Base-by-base conservation (phyloP, 2,113 vertebrate species). In the Fulica atra region DNA sequence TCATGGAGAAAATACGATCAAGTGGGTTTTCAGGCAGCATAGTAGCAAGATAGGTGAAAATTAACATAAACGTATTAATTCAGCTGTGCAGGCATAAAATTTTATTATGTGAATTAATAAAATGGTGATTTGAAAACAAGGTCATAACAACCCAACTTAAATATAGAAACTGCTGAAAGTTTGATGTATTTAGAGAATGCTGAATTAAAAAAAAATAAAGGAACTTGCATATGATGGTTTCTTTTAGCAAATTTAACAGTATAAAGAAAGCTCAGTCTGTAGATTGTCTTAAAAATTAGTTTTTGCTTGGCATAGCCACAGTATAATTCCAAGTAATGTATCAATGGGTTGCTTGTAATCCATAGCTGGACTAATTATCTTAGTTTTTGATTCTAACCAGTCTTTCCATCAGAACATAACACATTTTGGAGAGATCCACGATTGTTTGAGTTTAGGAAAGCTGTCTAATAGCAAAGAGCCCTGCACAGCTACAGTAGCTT, bases 401-500 rank as follows among this genome's bases (percentile, higher is more conserved):
- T 13, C 33, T 16, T 10, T 15, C 4, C 7, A 24, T 42, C 26
- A 59, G 50, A 59, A 53, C 1, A 1, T 10, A n/a, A 17, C 19
- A 4, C 4, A 8, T 59, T 64, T 46, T 35, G 56, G 42, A 63
- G 26, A 44, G 29, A 17, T 10, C 26, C 31, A 38, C 7, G 28
- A 29, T 24, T 9, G 16, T 57, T 19, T 26, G 33, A 50, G 63
- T 33, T 36, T 57, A 21, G 9, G 33, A 57, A 61, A 56, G 31
- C 70, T 64, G 36, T 6, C 0, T 13, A 40, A 31, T 5, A 24
- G 29, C 40, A 80, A 48, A 19, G 35, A 38, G 31, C 48, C 23
- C 18, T n/a, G 1, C 1, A 2, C 29, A 42, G 44, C 46, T 31
- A 10, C 13, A 1, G 5, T 19, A 40, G 26, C 29, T 33, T 33